Percentiles rank a stretch among this genome's conserved stretches.
Conservation (phyloP, 2,113 vertebrate genomes). For the Setophaga petechia region DNA sequence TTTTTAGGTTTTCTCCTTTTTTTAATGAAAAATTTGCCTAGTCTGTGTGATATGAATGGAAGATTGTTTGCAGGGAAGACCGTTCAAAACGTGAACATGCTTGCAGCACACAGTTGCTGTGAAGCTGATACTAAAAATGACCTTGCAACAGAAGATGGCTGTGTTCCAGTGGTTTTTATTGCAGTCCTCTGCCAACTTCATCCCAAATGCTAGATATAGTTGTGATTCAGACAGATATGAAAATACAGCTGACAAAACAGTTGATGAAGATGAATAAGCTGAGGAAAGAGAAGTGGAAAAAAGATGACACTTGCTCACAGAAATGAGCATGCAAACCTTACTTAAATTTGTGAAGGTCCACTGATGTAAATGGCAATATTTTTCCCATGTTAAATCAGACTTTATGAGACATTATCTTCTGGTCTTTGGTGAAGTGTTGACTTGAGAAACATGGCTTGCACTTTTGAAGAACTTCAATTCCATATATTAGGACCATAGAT, state of each 20-base stretch:
- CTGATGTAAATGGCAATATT: not conserved
- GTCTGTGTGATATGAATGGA: not conserved
- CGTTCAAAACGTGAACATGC: not conserved
- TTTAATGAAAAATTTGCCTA: not conserved
- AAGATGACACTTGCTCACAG: not conserved
- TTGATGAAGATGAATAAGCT: not conserved
- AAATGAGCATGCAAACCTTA: not conserved
- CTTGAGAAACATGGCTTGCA: not conserved
- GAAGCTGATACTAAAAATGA: not conserved
- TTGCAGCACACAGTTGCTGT: not conserved
- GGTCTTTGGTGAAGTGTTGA: not conserved
- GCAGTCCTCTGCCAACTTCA: rapidly evolving
- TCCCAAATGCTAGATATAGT: not conserved
- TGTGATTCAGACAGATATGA: not conserved
- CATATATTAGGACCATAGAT: not conserved
- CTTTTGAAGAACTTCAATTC: not conserved
- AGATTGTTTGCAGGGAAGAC: not conserved
- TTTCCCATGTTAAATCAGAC: not conserved
- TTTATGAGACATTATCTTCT: not conserved
- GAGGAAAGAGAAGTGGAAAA: not conserved
- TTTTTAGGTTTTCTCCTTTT: not conserved
- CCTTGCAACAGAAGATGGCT: not conserved
- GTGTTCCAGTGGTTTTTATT: not conserved
- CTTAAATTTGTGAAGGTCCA: not conserved
- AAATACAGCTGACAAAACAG: not conserved